A percentile compares a stretch with the other conserved stretches of the same genome.
Conservation (phyloP, 2,113 vertebrate genomes). For the Sprattus sprattus region DNA sequence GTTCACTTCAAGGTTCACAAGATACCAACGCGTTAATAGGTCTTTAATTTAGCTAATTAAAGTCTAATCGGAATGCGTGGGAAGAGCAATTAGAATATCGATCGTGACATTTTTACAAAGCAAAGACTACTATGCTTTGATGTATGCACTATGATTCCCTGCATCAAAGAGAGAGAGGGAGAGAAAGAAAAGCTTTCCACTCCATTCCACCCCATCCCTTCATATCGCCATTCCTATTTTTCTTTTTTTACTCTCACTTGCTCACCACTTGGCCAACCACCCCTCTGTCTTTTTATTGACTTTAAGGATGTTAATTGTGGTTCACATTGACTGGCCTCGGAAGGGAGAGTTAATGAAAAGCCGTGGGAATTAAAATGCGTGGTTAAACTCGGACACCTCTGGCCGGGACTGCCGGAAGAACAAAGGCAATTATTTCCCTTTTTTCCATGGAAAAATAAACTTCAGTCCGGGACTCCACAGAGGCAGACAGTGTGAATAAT, state of each 20-base stretch:
- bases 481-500: slow-evolving; percentile 45
- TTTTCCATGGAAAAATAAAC: slow-evolving; percentile 47
- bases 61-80: slow-evolving; percentile 25
- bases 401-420: slow-evolving; percentile 21
- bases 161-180: not conserved
- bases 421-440: slow-evolving; percentile 16
- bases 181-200: not conserved
- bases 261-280: slow-evolving; percentile 3
- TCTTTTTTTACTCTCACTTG: not conserved
- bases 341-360: not conserved
- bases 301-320: slow-evolving; percentile 17
- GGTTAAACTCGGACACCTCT: slow-evolving; percentile 24
- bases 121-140: not conserved
- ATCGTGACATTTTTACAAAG: slow-evolving; percentile 39
- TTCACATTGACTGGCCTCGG: slow-evolving; percentile 27
- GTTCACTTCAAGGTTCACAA: not conserved
- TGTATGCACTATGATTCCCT: not conserved
- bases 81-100: slow-evolving; percentile 37
- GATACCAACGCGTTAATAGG: slow-evolving; percentile 21
- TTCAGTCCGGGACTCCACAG: slow-evolving; percentile 31
- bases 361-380: slow-evolving; percentile 24
- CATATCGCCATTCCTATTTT: not conserved
- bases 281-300: slow-evolving; percentile 31
- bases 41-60: slow-evolving; percentile 47
- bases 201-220: not conserved